These are phyloP conservation scores for Zaprionus capensis DNA, from an alignment of 1,140 invertebrate species.

Conservation along the genomic window DNA sequence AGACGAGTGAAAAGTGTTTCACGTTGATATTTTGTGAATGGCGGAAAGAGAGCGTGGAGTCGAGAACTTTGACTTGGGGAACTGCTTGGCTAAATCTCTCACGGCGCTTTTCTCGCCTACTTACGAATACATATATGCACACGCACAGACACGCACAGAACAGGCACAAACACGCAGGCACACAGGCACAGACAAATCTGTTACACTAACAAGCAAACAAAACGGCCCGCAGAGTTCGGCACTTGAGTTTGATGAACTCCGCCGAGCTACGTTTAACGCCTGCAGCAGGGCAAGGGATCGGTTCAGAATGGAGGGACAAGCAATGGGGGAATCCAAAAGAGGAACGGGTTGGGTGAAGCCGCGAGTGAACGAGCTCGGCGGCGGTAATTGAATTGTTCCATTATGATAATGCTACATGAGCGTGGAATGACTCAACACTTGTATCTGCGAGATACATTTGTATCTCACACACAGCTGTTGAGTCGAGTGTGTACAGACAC, in stretches of 20 bases:
- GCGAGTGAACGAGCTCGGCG: neutral
- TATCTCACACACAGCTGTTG: constrained; percentile 37
- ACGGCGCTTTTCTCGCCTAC: constrained; percentile 56
- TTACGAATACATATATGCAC: constrained; percentile 43
- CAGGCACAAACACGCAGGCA: constrained; percentile 1
- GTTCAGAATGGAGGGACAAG: neutral
- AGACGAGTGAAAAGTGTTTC: constrained; percentile 7
- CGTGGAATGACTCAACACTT: constrained; percentile 70
- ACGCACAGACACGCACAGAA: constrained; percentile 27
- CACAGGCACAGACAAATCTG: constrained; percentile 55
- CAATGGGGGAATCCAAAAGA: neutral
- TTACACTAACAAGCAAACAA: constrained; percentile 74
- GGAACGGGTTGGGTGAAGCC: neutral
- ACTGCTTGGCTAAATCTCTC: constrained; percentile 24
- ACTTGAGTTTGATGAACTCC: constrained; percentile 74
- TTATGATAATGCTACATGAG: constrained; percentile 47
- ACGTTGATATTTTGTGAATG: constrained; percentile 64
- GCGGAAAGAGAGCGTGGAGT: constrained; percentile 35
- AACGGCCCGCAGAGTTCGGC: constrained; percentile 38
- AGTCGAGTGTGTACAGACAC: constrained; percentile 14
- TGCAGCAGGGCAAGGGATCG: neutral
- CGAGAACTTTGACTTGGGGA: constrained; percentile 27
- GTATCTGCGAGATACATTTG: constrained; percentile 54
- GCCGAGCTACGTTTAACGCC: constrained; percentile 9
- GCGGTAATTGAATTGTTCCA: constrained; percentile 78